Evolutionary conservation across 2,113 vertebrate genomes (phyloP).

Genomic region (Burhinus oedicnemus): DNA sequence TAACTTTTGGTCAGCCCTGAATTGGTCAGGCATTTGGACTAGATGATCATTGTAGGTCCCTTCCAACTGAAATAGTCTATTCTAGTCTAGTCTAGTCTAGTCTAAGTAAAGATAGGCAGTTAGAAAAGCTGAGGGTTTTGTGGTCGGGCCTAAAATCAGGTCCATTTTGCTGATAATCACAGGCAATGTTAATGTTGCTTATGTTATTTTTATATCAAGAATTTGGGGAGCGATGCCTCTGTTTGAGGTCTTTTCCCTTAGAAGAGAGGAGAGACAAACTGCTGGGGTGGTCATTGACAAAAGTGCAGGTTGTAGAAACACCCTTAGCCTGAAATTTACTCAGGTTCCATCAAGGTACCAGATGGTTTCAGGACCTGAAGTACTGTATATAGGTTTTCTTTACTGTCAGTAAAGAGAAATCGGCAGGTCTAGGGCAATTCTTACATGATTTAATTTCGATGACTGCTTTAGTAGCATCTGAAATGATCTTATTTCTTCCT

Average conservation of each 20-base stretch:
- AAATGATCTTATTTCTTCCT: background rate
- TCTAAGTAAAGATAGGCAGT: background rate
- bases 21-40: background rate
- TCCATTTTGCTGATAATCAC: background rate
- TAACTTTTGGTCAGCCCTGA: background rate
- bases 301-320: background rate
- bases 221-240: background rate
- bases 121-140: background rate
- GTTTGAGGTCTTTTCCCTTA: background rate
- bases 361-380: background rate
- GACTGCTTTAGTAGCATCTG: background rate
- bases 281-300: background rate
- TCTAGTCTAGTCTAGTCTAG: too few relatives aligned
- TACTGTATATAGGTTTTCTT: background rate
- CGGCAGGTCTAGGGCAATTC: background rate
- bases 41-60: accelerated
- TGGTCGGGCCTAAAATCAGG: background rate
- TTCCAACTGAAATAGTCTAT: background rate
- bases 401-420: background rate
- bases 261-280: background rate
- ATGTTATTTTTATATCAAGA: background rate
- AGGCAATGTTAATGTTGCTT: background rate
- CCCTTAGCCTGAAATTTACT: background rate
- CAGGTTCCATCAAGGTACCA: background rate
- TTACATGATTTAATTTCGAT: background rate